phyloP scores from a whole-genome alignment of 2,797 vertebrate genomes.

The Rhinoraja longicauda region DNA sequence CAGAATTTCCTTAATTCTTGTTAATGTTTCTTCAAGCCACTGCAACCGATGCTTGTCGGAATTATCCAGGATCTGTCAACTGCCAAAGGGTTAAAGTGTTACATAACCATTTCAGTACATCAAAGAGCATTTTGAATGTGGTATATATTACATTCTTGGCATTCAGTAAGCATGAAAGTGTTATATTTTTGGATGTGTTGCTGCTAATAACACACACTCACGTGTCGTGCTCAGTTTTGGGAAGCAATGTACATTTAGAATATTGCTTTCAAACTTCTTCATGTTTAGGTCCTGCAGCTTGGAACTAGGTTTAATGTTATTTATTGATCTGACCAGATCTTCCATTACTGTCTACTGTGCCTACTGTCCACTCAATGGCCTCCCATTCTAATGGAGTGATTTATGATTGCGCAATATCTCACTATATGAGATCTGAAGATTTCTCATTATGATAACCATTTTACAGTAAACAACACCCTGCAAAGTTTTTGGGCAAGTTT shows the following conservation, averaged over 20 bases:
- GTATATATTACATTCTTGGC: not conserved
- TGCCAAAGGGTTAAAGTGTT: not conserved
- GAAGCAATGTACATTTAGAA: not conserved
- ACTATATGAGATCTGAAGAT: not conserved
- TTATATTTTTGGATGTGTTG: not conserved
- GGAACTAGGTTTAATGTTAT: not conserved
- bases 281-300: not conserved
- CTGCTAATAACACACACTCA: conserved; percentile 9
- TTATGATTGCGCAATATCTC: not conserved
- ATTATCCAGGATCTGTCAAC: not conserved
- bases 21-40: not conserved
- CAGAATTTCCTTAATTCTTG: not conserved
- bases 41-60: not conserved
- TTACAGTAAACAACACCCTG: not conserved
- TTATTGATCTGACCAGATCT: not conserved
- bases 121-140: not conserved
- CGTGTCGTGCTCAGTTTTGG: not conserved
- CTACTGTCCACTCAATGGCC: not conserved
- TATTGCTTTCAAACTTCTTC: not conserved
- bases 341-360: not conserved
- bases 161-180: not conserved
- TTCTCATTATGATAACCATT: not conserved
- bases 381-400: not conserved
- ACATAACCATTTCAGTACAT: not conserved
- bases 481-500: not conserved